These are phyloP conservation scores for Carcina quercana DNA, from an alignment of 2,888 invertebrate genomes.

Conservation along the genomic window DNA sequence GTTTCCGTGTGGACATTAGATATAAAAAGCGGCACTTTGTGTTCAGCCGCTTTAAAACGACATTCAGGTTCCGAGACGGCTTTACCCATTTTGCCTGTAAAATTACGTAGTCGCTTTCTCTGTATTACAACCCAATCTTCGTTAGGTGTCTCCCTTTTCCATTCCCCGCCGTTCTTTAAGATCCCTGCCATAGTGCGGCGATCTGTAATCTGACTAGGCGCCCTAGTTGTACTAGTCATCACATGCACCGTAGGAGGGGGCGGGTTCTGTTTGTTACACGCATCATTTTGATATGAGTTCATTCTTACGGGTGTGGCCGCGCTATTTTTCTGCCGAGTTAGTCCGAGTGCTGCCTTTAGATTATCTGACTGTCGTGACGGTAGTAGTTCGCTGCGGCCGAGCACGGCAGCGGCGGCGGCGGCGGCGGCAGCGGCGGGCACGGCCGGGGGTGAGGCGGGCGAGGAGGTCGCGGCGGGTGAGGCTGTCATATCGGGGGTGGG, in stretches of 20 bases:
- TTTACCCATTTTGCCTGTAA: neutral
- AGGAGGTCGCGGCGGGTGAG: neutral
- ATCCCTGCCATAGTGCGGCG: neutral
- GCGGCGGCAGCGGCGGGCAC: neutral
- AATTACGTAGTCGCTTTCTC: neutral
- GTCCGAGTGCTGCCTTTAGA: neutral
- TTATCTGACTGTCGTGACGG: neutral
- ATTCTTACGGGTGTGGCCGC: too few species aligned
- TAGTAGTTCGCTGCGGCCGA: neutral
- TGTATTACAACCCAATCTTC: neutral
- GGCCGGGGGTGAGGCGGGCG: neutral
- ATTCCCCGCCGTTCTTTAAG: neutral
- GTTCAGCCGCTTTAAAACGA: conserved; percentile 13
- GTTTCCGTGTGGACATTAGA: conserved; percentile 14
- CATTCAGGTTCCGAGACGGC: neutral
- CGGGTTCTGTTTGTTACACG: too few species aligned
- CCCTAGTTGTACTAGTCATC: too few species aligned
- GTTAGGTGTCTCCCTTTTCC: neutral
- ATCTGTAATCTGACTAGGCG: neutral
- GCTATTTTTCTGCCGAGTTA: too few species aligned
- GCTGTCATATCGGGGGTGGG: neutral
- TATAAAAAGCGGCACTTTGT: conserved; percentile 13
- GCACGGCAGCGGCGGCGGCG: neutral
- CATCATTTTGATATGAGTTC: too few species aligned
- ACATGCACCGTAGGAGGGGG: too few species aligned